A percentile compares a stretch with the other conserved stretches of the same genome.
phyloP scores from a whole-genome alignment of 1,140 invertebrate genomes.

The Andrena cerasifolii region DNA sequence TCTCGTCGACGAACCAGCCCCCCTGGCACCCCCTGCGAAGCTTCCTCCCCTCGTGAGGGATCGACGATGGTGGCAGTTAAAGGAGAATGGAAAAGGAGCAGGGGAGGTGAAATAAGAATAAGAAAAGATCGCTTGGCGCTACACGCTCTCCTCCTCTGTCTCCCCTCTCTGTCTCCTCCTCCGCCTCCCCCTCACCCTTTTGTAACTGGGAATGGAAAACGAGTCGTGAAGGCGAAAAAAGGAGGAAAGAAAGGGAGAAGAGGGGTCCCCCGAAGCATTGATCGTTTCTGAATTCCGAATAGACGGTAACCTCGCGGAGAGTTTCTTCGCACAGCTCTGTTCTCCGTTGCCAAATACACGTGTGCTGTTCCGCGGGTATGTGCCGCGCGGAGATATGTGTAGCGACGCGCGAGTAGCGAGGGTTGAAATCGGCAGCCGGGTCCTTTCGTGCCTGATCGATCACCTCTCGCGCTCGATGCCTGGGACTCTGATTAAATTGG shows the following conservation, averaged over 20 bases:
- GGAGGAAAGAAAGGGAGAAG: conserved; percentile 43
- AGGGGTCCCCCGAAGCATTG: conserved; percentile 73
- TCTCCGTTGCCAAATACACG: conserved; percentile 56
- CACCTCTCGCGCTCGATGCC: too few species aligned
- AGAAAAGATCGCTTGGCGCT: conserved; percentile 49
- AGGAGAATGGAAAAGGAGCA: not conserved
- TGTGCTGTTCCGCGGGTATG: conserved; percentile 2
- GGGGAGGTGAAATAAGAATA: conserved; percentile 58
- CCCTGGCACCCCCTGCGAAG: conserved; percentile 26
- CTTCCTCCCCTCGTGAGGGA: conserved; percentile 52
- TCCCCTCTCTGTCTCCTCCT: conserved; percentile 28
- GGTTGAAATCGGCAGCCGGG: too few species aligned
- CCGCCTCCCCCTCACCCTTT: not conserved
- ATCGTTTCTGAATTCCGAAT: conserved; percentile 80
- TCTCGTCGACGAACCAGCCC: conserved; percentile 58
- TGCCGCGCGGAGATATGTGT: too few species aligned
- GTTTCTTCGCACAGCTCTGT: conserved; percentile 60
- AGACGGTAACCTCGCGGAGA: conserved; percentile 69
- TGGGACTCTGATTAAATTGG: too few species aligned
- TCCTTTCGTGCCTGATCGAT: too few species aligned
- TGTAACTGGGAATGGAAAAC: conserved; percentile 14
- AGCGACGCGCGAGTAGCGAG: too few species aligned
- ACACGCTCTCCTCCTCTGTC: conserved; percentile 33
- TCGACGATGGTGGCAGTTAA: conserved; percentile 26
- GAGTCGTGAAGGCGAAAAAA: conserved; percentile 39